Percentiles rank a stretch among this genome's conserved stretches.
Conservation (phyloP, 2,888 invertebrate genomes). For the Lutraria lutraria region DNA sequence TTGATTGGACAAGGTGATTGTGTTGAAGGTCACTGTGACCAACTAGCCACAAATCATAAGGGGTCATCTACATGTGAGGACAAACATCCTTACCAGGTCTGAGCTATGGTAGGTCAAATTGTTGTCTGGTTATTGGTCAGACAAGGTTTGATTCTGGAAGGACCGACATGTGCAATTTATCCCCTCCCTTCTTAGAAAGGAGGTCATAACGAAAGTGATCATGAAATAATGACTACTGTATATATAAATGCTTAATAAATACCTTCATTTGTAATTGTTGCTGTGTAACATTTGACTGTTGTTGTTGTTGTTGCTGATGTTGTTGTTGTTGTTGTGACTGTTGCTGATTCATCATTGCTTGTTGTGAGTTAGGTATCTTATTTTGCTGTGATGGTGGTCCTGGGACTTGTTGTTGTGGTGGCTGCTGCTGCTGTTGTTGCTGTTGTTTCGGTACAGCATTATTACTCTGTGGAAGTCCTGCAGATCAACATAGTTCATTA, state of each 20-base stretch:
- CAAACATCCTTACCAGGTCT: too few relatives aligned
- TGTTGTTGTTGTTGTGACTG: slow-evolving; percentile 41
- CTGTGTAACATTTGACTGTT: slow-evolving; percentile 40
- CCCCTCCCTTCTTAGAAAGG: too few relatives aligned
- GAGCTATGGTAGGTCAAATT: too few relatives aligned
- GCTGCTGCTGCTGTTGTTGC: background rate
- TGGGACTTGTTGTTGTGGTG: slow-evolving; percentile 1
- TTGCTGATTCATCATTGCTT: slow-evolving; percentile 42
- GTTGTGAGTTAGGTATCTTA: slow-evolving; percentile 36
- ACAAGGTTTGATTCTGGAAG: too few relatives aligned
- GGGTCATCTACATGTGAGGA: too few relatives aligned
- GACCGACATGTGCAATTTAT: too few relatives aligned
- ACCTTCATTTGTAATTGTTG: slow-evolving; percentile 27
- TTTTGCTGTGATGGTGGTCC: slow-evolving; percentile 24
- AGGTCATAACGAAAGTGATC: too few relatives aligned
- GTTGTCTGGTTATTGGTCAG: too few relatives aligned
- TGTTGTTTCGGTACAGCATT: slow-evolving; percentile 14
- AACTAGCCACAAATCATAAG: too few relatives aligned
- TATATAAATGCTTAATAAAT: background rate
- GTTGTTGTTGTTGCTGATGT: slow-evolving; percentile 54
- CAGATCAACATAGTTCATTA: background rate
- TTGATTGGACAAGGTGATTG: too few relatives aligned
- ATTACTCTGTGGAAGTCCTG: background rate
- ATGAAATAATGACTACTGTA: background rate
- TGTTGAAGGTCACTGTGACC: too few relatives aligned